phyloP scores from a whole-genome alignment of 2,888 invertebrate genomes.

The Biston betularia region DNA sequence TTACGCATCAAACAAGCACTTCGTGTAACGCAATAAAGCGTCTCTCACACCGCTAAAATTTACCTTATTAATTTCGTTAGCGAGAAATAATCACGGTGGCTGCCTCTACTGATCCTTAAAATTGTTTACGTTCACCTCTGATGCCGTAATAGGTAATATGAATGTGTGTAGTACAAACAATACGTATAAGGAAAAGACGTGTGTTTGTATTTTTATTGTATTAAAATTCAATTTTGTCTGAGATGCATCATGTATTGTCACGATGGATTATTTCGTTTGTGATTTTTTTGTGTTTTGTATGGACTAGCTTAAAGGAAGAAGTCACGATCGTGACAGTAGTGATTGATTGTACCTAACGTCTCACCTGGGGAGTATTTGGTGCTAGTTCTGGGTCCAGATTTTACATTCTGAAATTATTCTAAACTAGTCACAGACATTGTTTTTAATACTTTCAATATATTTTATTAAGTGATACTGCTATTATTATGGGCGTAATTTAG shows the following conservation, averaged over 20 bases:
- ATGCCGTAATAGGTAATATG: slow-evolving; percentile 52
- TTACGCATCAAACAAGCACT: slow-evolving; percentile 67
- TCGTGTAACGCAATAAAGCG: slow-evolving; percentile 67
- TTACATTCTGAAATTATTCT: background rate
- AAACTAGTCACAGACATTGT: background rate
- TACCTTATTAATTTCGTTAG: slow-evolving; percentile 80
- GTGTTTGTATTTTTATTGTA: slow-evolving; percentile 36
- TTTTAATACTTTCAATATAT: background rate
- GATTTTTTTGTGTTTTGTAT: slow-evolving; percentile 28
- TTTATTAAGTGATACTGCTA: background rate
- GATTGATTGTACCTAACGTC: slow-evolving; percentile 39
- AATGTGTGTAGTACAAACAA: slow-evolving; percentile 40
- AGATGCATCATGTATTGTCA: slow-evolving; percentile 15
- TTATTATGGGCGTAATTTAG: too few species aligned
- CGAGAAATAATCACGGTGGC: slow-evolving; percentile 73
- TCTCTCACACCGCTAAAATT: slow-evolving; percentile 66
- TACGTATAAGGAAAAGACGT: slow-evolving; percentile 35
- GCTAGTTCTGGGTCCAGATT: slow-evolving; percentile 29
- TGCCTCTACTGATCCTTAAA: slow-evolving; percentile 72
- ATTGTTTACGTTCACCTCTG: slow-evolving; percentile 68
- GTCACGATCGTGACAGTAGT: slow-evolving; percentile 35
- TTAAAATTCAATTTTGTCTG: slow-evolving; percentile 37
- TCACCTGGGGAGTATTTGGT: slow-evolving; percentile 29
- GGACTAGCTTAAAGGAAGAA: slow-evolving; percentile 29
- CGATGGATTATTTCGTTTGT: slow-evolving; percentile 32